Conservation (phyloP, 2,888 invertebrate species). For the Melieria picta region DNA sequence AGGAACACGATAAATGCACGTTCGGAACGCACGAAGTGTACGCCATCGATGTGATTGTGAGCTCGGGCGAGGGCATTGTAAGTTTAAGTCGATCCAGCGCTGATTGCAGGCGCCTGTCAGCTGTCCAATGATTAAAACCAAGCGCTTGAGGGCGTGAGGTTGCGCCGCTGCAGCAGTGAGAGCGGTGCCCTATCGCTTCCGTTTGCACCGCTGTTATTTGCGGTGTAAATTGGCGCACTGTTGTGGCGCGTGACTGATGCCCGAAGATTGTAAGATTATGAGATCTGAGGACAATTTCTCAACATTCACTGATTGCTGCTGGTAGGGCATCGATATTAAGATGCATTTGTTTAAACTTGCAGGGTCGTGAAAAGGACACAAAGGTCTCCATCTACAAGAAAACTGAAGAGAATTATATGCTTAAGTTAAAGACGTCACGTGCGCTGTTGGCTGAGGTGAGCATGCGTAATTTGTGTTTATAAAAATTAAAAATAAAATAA, state of each 20-base stretch:
- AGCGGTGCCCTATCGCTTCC: conserved; percentile 42
- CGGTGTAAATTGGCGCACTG: conserved; percentile 42
- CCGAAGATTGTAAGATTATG: conserved; percentile 66
- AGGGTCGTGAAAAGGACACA: conserved; percentile 92
- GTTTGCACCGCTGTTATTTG: conserved; percentile 35
- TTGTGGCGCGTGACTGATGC: conserved; percentile 41
- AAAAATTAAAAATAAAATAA: background rate
- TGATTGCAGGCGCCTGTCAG: background rate
- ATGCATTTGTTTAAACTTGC: conserved; percentile 39
- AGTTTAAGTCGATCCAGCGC: conserved; percentile 54
- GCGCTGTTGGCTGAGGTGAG: conserved; percentile 84
- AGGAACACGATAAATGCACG: conserved; percentile 96
- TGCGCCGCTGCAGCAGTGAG: conserved; percentile 40
- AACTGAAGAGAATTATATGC: conserved; percentile 95
- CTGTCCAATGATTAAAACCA: conserved; percentile 63
- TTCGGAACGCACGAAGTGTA: conserved; percentile 98
- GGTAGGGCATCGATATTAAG: conserved; percentile 3
- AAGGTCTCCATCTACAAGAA: conserved; percentile 98
- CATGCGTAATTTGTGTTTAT: background rate
- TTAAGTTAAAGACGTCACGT: conserved; percentile 97
- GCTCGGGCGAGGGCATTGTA: conserved; percentile 93
- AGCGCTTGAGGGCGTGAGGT: conserved; percentile 59
- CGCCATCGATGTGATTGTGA: conserved; percentile 97
- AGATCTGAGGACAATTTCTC: conserved; percentile 63
- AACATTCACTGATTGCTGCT: conserved; percentile 17